Conservation (phyloP, 2,888 invertebrate species). For the Alloplasta piceator region DNA sequence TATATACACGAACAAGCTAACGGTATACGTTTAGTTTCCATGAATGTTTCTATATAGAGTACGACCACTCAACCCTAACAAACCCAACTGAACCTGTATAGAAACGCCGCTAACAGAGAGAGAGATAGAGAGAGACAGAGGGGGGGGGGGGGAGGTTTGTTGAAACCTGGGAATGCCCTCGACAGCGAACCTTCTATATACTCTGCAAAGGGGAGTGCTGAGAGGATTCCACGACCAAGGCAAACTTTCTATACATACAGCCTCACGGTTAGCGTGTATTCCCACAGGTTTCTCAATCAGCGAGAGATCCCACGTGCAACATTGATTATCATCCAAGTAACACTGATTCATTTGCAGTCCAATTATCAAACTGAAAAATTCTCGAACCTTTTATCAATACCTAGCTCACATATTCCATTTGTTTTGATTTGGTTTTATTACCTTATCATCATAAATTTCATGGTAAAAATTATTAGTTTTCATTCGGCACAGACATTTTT, state of each 20-base stretch:
- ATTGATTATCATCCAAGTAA: constrained; percentile 36
- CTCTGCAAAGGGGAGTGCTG: background rate
- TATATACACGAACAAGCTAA: constrained; percentile 4
- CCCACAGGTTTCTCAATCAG: constrained; percentile 44
- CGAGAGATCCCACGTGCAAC: constrained; percentile 17
- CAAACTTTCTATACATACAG: background rate
- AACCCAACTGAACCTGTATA: background rate
- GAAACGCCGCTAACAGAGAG: background rate
- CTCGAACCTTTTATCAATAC: background rate
- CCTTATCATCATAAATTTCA: no score
- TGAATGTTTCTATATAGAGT: constrained; percentile 3
- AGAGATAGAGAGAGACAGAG: background rate
- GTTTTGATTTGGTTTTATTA: background rate
- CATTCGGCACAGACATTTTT: no score
- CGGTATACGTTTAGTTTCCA: constrained; percentile 17
- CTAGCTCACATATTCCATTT: background rate
- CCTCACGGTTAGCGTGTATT: constrained; percentile 26
- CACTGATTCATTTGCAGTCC: constrained; percentile 18
- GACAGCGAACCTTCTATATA: constrained; percentile 5
- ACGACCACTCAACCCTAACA: constrained; percentile 20
- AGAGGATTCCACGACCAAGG: constrained; percentile 2
- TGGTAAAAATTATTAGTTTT: no score
- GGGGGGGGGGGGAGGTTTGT: background rate
- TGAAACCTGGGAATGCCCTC: constrained; percentile 32
- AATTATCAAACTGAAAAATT: constrained; percentile 15